Evolutionary conservation across 2,113 vertebrate species (phyloP).

Genomic region (Gambusia holbrooki): DNA sequence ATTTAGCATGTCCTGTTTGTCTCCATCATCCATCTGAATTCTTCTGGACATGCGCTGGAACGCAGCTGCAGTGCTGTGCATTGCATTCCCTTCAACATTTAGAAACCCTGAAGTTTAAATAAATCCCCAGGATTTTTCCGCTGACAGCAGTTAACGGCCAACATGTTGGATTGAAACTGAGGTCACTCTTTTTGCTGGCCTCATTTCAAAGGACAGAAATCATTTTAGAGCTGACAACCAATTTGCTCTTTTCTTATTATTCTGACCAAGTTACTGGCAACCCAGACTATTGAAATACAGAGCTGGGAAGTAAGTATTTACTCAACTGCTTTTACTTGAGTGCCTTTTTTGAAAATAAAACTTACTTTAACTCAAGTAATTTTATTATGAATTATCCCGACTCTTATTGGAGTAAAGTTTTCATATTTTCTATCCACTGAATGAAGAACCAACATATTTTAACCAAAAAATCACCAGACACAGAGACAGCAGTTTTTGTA

Average conservation of each 20-base stretch:
- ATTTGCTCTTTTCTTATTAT: too few relatives aligned
- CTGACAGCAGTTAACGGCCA: slow-evolving; percentile 1
- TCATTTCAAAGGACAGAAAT: background rate
- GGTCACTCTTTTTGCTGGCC: background rate
- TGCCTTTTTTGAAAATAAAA: too few relatives aligned
- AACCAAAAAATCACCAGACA: too few relatives aligned
- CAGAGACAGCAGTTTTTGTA: too few relatives aligned
- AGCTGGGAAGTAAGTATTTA: too few relatives aligned
- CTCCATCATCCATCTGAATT: slow-evolving; percentile 11
- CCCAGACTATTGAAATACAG: background rate
- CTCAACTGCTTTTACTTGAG: too few relatives aligned
- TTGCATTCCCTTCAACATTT: background rate
- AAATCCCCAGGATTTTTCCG: slow-evolving; percentile 2
- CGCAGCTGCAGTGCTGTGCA: background rate
- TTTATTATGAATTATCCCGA: too few relatives aligned
- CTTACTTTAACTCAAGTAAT: too few relatives aligned
- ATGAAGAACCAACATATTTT: too few relatives aligned
- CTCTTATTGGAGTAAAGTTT: too few relatives aligned
- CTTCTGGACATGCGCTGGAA: background rate
- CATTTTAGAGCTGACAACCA: too few relatives aligned
- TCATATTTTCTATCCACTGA: too few relatives aligned
- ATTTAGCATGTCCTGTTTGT: slow-evolving; percentile 5
- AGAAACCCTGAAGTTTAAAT: slow-evolving; percentile 18
- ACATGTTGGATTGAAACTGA: background rate
- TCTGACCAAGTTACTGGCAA: background rate